Percentiles rank a stretch among this genome's conserved stretches.
These are phyloP conservation scores for Unio delphinus DNA, from an alignment of 2,888 invertebrate species.

Conservation along the genomic window DNA sequence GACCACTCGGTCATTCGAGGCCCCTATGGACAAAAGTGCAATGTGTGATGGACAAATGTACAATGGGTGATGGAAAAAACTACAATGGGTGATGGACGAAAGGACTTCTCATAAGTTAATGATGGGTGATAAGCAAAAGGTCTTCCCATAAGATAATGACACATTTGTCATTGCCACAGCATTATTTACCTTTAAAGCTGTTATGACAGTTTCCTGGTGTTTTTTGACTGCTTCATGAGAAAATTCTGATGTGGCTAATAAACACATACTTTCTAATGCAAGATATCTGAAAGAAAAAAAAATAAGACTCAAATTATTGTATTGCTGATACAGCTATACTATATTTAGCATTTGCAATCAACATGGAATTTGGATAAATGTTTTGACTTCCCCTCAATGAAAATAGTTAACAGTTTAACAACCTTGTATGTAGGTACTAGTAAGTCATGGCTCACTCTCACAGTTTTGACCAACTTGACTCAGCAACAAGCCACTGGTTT, in stretches of 20 bases:
- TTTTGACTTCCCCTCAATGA: background rate
- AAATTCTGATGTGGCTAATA: slow-evolving; percentile 98
- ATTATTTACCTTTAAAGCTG: slow-evolving; percentile 87
- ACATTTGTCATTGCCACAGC: background rate
- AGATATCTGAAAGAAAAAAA: slow-evolving; percentile 78
- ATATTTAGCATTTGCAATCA: background rate
- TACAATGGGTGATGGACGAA: no score
- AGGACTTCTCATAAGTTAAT: background rate
- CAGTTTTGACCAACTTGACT: no score
- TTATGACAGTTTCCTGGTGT: slow-evolving; percentile 98
- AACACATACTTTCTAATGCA: slow-evolving; percentile 99
- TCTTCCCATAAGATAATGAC: background rate
- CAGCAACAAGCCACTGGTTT: no score
- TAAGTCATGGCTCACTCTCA: no score
- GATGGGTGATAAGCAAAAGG: background rate
- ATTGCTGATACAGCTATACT: background rate
- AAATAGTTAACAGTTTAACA: background rate
- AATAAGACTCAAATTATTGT: background rate
- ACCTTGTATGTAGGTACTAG: no score
- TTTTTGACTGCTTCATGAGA: slow-evolving; percentile 99
- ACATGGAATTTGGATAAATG: background rate
- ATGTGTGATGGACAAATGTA: background rate
- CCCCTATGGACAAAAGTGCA: no score
- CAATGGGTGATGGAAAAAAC: no score
- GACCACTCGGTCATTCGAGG: no score